Evolutionary conservation across 2,113 vertebrate genomes (phyloP), one percentile per base, ranked within the genome.

Genomic region (Actenoides lindsayi): DNA sequence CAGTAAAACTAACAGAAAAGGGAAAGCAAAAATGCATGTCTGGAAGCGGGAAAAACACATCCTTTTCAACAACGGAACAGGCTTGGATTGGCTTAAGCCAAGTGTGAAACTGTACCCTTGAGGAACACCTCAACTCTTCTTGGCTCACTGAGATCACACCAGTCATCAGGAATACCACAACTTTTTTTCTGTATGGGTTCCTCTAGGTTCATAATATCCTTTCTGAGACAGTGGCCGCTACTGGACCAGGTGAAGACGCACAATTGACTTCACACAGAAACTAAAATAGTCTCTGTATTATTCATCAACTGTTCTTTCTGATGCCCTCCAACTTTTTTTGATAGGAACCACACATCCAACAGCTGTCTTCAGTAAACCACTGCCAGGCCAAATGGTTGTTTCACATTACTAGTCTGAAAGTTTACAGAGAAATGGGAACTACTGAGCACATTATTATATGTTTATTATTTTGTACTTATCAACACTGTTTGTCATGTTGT

Each of bases 1-100:
- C 27, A 92, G 10, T 35, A 92, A 92, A 83, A 93, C 18, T 42
- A 81, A 80, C 41, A 70, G 30, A 88, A 92, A 7, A 33, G 28
- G 11, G 6, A 53, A 92, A 92, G 31, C 41, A 84, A 89, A 91
- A 87, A 71, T 1, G 13, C 33, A 60, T 2, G 7, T 39, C 51
- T 37, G 14, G 19, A 86, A 92, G 14, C 18, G 5, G 68, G 71
- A 74, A 89, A 90, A 90, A 8, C 23, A 39, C 7, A 68, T 62
- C 18, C 24, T 73, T 88, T 88, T 57, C 82, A 80, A 48, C 20
- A 64, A 65, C 93, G 81, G 28, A 91, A 70, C 13, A 74, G 16
- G 9, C 27, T 18, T 50, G 16, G 8, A 31, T 13, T 90, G 50
- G 31, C 73, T 78, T 89, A 87, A 89, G 31, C 21, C 50, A 85